phyloP scores from a whole-genome alignment of 2,888 invertebrate genomes.

The Allophyes oxyacanthae region DNA sequence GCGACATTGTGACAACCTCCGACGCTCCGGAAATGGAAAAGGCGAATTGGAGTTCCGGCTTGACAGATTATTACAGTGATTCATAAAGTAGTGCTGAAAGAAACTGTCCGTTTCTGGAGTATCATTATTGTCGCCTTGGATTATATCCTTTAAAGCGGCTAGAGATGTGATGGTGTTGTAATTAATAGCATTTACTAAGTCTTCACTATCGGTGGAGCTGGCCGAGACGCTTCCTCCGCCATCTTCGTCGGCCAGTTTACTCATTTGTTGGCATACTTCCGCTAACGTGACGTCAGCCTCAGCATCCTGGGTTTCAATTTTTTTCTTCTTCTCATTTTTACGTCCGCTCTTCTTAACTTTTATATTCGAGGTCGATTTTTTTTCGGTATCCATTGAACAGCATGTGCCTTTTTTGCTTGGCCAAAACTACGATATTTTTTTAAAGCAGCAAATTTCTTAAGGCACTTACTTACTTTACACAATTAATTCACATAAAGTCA shows the following conservation, averaged over 20 bases:
- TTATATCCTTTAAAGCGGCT: slow-evolving; percentile 91
- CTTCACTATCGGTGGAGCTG: slow-evolving; percentile 91
- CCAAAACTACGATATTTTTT: slow-evolving; percentile 60
- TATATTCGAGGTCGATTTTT: slow-evolving; percentile 65
- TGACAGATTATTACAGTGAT: slow-evolving; percentile 92
- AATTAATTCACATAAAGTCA: slow-evolving; percentile 76
- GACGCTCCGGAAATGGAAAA: slow-evolving; percentile 89
- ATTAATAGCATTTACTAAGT: slow-evolving; percentile 91
- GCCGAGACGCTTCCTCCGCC: slow-evolving; percentile 64
- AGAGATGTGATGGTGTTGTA: slow-evolving; percentile 92
- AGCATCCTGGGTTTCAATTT: slow-evolving; percentile 65
- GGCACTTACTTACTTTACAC: slow-evolving; percentile 54
- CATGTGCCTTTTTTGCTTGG: slow-evolving; percentile 67
- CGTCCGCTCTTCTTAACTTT: slow-evolving; percentile 71
- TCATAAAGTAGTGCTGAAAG: slow-evolving; percentile 93
- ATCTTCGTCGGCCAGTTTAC: slow-evolving; percentile 63
- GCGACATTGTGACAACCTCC: slow-evolving; percentile 94
- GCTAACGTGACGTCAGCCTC: slow-evolving; percentile 61
- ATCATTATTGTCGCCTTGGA: slow-evolving; percentile 89
- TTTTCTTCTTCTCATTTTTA: slow-evolving; percentile 84
- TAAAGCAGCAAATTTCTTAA: slow-evolving; percentile 59
- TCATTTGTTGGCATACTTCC: slow-evolving; percentile 67
- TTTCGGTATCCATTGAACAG: slow-evolving; percentile 83
- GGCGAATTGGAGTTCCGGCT: slow-evolving; percentile 85
- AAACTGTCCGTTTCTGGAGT: slow-evolving; percentile 90